These are phyloP conservation scores for Atrichornis clamosus DNA, from an alignment of 2,113 vertebrate species.

Conservation along the genomic window DNA sequence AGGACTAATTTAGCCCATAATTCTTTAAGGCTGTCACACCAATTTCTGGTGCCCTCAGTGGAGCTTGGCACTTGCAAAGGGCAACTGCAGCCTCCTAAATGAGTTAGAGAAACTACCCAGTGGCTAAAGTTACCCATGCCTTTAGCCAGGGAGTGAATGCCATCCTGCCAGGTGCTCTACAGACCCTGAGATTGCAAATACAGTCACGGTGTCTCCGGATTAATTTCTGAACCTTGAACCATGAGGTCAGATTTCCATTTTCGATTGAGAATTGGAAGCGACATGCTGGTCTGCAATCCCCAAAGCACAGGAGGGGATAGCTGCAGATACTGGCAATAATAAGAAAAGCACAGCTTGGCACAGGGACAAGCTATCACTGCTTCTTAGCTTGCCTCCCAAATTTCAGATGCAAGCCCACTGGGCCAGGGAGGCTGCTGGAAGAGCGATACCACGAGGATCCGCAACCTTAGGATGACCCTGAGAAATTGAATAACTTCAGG, in stretches of 20 bases:
- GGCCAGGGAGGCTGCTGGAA: neutral
- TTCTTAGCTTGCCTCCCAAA: neutral
- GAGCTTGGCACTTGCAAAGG: neutral
- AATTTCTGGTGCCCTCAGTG: neutral
- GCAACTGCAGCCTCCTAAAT: neutral
- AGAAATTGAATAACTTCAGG: neutral
- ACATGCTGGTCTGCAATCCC: neutral
- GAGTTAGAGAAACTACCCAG: neutral
- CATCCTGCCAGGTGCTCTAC: neutral
- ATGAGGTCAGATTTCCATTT: neutral
- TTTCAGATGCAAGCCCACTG: neutral
- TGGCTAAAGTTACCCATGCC: neutral
- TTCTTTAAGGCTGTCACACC: neutral
- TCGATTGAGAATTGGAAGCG: neutral
- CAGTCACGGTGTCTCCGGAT: neutral
- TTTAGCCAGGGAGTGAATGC: neutral
- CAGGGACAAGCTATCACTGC: neutral
- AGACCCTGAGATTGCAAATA: neutral
- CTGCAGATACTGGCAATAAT: neutral
- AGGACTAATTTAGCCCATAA: neutral
- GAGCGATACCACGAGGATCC: neutral
- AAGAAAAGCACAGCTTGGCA: neutral
- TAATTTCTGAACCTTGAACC: neutral
- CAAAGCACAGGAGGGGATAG: neutral
- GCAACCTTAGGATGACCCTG: conserved; percentile 12